Evolutionary conservation across 1,140 invertebrate genomes (phyloP).

Genomic region (Leguminivora glycinivorella): DNA sequence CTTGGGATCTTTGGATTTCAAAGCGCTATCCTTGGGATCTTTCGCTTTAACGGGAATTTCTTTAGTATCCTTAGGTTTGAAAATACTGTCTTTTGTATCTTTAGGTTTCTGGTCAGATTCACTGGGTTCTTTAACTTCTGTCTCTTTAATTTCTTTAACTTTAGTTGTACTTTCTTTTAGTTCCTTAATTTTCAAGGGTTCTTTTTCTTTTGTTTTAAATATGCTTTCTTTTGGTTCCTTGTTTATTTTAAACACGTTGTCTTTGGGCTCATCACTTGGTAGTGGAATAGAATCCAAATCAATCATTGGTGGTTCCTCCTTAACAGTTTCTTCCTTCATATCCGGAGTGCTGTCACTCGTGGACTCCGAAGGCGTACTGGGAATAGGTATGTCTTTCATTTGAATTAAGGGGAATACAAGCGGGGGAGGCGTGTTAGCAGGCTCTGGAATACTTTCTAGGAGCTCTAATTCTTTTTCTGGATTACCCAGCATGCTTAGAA

Average conservation of each 20-base stretch:
- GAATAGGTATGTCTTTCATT: conserved; percentile 21
- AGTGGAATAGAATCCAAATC: conserved; percentile 51
- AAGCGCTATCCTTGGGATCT: conserved; percentile 1
- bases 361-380: conserved; percentile 16
- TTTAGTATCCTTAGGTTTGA: conserved; percentile 10
- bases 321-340: conserved; percentile 47
- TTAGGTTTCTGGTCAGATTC: background rate
- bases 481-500: conserved; percentile 19
- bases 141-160: conserved; percentile 42
- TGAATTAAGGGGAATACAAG: background rate
- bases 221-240: conserved; percentile 25
- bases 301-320: conserved; percentile 42
- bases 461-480: conserved; percentile 44
- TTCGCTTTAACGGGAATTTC: background rate
- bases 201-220: conserved; percentile 32
- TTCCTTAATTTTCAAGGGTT: conserved; percentile 37
- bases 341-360: conserved; percentile 31
- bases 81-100: conserved; percentile 22
- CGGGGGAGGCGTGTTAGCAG: conserved; percentile 55
- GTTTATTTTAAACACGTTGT: conserved; percentile 39
- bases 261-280: conserved; percentile 57
- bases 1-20: conserved; percentile 3
- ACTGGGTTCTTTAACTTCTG: conserved; percentile 24
- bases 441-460: conserved; percentile 50
- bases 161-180: conserved; percentile 29